Evolutionary conservation across 1,140 invertebrate genomes (phyloP).

Genomic region (Hirudo medicinalis): DNA sequence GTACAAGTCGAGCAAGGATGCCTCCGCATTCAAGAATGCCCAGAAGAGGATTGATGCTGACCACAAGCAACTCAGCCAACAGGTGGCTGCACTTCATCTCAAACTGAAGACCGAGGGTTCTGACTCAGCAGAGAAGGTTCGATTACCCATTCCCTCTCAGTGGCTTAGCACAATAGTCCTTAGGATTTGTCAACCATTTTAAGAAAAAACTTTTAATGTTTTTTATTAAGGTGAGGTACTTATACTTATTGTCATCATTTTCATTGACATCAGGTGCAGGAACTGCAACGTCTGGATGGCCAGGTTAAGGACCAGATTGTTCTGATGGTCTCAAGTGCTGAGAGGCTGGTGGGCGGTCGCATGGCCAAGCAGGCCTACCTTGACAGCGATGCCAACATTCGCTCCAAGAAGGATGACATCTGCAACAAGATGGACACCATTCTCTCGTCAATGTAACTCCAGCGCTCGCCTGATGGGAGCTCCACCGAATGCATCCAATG

Average conservation of each 20-base stretch:
- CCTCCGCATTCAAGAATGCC: slow-evolving; percentile 42
- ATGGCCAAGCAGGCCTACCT: slow-evolving; percentile 52
- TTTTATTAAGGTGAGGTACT: not conserved
- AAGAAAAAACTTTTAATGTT: not conserved
- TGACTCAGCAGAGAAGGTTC: slow-evolving; percentile 50
- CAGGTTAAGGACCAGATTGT: slow-evolving; percentile 39
- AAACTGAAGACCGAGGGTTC: slow-evolving; percentile 52
- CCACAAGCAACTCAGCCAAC: slow-evolving; percentile 50
- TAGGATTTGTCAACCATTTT: not conserved
- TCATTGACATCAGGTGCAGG: slow-evolving; percentile 42
- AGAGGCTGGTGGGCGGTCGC: slow-evolving; percentile 55
- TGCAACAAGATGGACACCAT: slow-evolving; percentile 54
- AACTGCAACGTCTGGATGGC: slow-evolving; percentile 52
- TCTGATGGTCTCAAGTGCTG: slow-evolving; percentile 39
- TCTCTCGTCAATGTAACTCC: slow-evolving; percentile 39
- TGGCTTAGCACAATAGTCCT: no score
- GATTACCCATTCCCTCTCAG: not conserved
- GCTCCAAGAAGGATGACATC: slow-evolving; percentile 53
- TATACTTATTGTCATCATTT: not conserved
- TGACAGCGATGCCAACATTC: slow-evolving; percentile 48
- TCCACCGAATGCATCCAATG: no score
- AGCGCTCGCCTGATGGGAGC: no score
- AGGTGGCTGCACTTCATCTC: slow-evolving; percentile 47
- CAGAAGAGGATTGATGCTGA: slow-evolving; percentile 52
- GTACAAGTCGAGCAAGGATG: slow-evolving; percentile 54